Conservation (phyloP, 1,140 invertebrate genomes). For the Paraescarpia echinospica region DNA sequence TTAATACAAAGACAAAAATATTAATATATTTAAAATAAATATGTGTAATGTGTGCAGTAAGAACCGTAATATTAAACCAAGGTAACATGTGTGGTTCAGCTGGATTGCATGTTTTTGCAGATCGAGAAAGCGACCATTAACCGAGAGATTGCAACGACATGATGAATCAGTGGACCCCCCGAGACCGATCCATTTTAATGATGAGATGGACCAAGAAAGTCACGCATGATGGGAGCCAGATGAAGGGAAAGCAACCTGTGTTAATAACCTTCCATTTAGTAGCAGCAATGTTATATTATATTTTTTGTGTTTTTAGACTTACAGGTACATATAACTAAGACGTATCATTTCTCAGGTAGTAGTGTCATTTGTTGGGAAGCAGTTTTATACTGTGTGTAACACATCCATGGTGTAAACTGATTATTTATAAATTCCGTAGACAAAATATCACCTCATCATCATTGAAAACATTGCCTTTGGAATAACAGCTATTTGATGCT, state of each 20-base stretch:
- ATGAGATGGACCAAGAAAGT: neutral
- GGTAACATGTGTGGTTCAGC: neutral
- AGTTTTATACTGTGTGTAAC: neutral
- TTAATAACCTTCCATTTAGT: neutral
- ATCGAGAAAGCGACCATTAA: neutral
- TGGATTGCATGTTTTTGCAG: neutral
- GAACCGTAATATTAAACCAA: too few species aligned
- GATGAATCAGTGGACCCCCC: neutral
- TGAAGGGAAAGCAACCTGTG: neutral
- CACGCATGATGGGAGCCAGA: neutral
- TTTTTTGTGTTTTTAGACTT: neutral
- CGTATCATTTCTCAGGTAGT: neutral
- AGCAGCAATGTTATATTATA: neutral
- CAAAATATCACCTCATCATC: neutral
- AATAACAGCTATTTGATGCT: neutral
- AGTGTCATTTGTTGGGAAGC: neutral
- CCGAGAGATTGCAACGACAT: neutral
- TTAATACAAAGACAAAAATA: too few species aligned
- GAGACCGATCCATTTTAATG: neutral
- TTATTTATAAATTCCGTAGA: neutral
- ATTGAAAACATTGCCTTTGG: neutral
- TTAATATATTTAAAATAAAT: too few species aligned
- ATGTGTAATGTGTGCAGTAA: too few species aligned
- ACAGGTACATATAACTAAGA: neutral
- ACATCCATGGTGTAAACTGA: neutral